A percentile compares a stretch with the other conserved stretches of the same genome.
Evolutionary conservation across 2,113 vertebrate species (phyloP).

Genomic region (Bombycilla garrulus): DNA sequence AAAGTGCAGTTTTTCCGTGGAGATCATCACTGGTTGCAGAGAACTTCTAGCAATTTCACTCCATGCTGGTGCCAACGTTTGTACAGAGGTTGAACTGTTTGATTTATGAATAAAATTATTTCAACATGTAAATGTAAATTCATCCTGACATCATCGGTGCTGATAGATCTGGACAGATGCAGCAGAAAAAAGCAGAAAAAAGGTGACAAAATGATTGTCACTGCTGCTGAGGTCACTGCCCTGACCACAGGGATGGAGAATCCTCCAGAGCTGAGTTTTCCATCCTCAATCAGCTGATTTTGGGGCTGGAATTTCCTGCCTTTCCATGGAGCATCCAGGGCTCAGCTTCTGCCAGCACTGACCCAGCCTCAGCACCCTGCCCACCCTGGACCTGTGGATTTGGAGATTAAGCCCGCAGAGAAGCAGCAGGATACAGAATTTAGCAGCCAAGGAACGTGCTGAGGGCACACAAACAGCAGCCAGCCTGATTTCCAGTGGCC

Average conservation of each 20-base stretch:
- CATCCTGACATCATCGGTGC: neutral
- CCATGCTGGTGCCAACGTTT: neutral
- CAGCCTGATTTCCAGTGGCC: slow-evolving; percentile 14
- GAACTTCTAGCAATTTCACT: neutral
- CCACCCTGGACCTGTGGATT: neutral
- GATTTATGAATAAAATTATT: neutral
- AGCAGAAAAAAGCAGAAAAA: neutral
- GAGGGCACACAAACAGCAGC: neutral
- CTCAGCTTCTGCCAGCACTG: neutral
- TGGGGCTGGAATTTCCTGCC: neutral
- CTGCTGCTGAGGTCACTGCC: neutral
- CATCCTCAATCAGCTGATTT: neutral
- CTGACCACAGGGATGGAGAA: neutral
- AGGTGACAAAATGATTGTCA: neutral
- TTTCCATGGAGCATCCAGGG: neutral
- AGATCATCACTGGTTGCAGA: neutral
- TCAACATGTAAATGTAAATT: neutral
- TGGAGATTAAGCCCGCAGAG: neutral
- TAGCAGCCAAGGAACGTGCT: neutral
- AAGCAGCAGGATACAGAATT: neutral
- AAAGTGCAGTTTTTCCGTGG: neutral
- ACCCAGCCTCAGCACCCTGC: accelerated
- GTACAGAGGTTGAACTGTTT: neutral
- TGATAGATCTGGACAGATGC: neutral
- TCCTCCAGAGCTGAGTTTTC: neutral